These are phyloP conservation scores for Zoanthus sansibaricus DNA, from an alignment of 92 coral and sea anemone species.

Conservation along the genomic window DNA sequence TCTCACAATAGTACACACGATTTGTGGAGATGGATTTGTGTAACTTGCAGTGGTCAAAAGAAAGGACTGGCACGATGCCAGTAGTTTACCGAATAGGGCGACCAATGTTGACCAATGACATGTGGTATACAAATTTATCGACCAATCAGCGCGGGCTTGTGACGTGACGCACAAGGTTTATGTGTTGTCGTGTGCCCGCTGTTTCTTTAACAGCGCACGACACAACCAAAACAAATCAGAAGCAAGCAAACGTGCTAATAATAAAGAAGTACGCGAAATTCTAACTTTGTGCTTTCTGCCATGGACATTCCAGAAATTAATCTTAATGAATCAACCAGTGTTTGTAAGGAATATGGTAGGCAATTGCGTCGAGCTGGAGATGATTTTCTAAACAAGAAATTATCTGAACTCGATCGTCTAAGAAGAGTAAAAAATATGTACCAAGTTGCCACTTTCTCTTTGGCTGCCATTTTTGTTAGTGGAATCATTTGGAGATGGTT, in stretches of 20 bases:
- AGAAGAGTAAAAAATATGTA: slow-evolving; percentile 9
- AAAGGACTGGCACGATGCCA: slow-evolving; percentile 25
- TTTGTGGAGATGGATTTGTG: background rate
- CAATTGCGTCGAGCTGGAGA: slow-evolving; percentile 7
- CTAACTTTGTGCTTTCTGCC: background rate
- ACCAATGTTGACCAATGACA: slow-evolving; percentile 16
- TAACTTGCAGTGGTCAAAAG: background rate
- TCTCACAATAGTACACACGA: background rate
- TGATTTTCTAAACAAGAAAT: slow-evolving; percentile 33
- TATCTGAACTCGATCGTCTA: slow-evolving; percentile 22
- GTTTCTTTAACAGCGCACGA: background rate
- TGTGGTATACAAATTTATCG: background rate
- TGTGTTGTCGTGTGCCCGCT: slow-evolving; percentile 20
- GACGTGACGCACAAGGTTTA: slow-evolving; percentile 24
- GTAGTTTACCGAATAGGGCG: slow-evolving; percentile 17
- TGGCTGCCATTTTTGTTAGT: slow-evolving; percentile 19
- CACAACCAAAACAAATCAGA: slow-evolving; percentile 20
- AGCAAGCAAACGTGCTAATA: background rate
- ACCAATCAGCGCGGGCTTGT: slow-evolving; percentile 18
- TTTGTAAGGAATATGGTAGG: slow-evolving; percentile 12
- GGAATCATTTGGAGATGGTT: slow-evolving; percentile 45
- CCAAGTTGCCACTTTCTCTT: slow-evolving; percentile 29
- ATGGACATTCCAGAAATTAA: slow-evolving; percentile 20
- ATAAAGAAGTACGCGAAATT: background rate
- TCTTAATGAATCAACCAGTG: background rate